Evolutionary conservation across 2,888 invertebrate species (phyloP), one percentile per base, ranked within the genome.

Genomic region (Thymelicus sylvestris): DNA sequence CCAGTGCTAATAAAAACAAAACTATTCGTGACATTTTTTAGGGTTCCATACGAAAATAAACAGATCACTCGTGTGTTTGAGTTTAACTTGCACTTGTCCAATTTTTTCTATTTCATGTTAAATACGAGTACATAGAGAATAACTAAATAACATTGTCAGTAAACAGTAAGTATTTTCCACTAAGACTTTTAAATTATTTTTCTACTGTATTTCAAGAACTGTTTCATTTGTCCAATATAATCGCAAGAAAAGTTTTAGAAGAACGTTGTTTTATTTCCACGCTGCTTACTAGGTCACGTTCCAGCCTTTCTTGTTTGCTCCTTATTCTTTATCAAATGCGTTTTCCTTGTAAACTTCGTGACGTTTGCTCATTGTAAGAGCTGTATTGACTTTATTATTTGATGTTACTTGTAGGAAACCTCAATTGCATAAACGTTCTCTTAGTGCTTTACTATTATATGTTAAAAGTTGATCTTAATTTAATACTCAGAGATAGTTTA

Each of bases 341-440:
- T 63, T 59, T 63, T 63, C 63, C 63, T 50, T 50, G 63, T 63
- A 63, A 48, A 63, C 31, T 7, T 31, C n/a, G n/a, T 50, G 50
- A 38, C 38, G 50, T 48, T 31, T 63, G 31, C 50, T 50, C 31
- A 50, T 38, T 63, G 24, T 31, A 24, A 24, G 31, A 31, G 13
- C 24, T 12, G 24, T 57, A 38, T 13, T 31, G 24, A 57, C 13
- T 31, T 2, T 57, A 57, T 31, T 24, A 31, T 57, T 39, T 39
- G n/a, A 31, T 19, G 59, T 38, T 13, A 50, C 50, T 50, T 59
- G 38, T 24, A 38, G 12, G 59, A 59, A 12, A 39, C 7, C 50
- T 7, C n/a, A 15, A n/a, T 15, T 50, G 8, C 8, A 44, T 44
- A 44, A 44, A 44, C 44, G 44, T 44, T 44, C 44, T 8, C 12